These are phyloP conservation scores for Leiothrix lutea DNA, from an alignment of 2,113 vertebrate genomes.

Conservation along the genomic window DNA sequence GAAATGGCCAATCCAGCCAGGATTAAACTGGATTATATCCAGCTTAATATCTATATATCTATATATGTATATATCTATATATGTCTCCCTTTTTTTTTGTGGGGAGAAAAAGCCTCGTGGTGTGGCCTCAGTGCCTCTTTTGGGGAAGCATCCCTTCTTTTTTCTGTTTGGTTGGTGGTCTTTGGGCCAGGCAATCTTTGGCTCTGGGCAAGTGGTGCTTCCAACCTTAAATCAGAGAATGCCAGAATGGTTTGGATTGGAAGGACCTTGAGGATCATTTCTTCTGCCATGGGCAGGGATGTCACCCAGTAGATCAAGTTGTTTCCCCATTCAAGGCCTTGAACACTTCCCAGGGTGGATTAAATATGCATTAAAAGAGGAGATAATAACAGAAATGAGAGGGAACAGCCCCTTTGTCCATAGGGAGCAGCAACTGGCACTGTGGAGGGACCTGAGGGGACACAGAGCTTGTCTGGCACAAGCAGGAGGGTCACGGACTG, in stretches of 20 bases:
- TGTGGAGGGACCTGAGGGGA: not conserved
- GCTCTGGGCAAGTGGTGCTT: not conserved
- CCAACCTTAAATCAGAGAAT: not conserved
- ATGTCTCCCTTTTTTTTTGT: too few relatives aligned
- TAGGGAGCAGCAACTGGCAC: rapidly evolving
- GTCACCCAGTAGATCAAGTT: not conserved
- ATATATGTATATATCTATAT: too few relatives aligned
- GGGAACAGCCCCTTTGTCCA: not conserved
- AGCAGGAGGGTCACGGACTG: not conserved
- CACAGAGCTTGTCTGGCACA: not conserved
- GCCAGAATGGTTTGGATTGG: not conserved
- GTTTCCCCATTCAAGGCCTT: not conserved
- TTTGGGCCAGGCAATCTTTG: not conserved
- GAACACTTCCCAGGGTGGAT: not conserved
- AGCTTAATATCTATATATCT: too few relatives aligned
- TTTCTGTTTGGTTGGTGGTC: not conserved
- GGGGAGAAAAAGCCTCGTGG: not conserved
- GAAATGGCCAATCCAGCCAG: not conserved
- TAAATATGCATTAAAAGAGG: not conserved
- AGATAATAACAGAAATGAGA: not conserved
- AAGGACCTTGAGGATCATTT: not conserved
- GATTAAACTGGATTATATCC: too few relatives aligned
- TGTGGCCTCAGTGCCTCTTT: not conserved
- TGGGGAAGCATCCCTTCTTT: not conserved
- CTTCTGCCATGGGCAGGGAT: not conserved